Evolutionary conservation across 2,888 invertebrate genomes (phyloP).

Genomic region (Choreutis nemorana): DNA sequence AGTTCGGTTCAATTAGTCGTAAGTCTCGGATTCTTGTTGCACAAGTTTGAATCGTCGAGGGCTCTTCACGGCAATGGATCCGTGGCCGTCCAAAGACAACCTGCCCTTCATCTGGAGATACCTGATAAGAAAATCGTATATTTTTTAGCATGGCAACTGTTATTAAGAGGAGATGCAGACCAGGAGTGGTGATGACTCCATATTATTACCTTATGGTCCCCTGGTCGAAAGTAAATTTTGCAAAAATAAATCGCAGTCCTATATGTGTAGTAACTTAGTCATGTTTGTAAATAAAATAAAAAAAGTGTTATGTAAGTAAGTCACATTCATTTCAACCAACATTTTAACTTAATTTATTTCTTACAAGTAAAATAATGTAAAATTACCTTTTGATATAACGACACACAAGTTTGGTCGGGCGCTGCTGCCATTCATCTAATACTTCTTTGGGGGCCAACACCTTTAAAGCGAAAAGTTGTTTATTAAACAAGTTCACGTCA

Average conservation of each 20-base stretch:
- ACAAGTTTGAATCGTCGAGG: conserved; percentile 88
- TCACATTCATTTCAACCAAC: conserved; percentile 1
- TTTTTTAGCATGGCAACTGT: neutral
- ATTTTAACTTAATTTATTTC: conserved; percentile 14
- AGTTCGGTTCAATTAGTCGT: conserved; percentile 74
- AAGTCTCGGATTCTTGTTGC: conserved; percentile 90
- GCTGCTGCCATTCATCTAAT: conserved; percentile 87
- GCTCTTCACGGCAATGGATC: conserved; percentile 83
- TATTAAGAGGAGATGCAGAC: neutral
- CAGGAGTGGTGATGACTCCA: too few species aligned
- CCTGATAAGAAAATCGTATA: conserved; percentile 18
- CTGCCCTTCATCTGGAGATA: conserved; percentile 82
- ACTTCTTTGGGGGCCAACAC: conserved; percentile 88
- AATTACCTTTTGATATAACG: conserved; percentile 78
- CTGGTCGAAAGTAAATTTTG: neutral
- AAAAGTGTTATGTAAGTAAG: conserved; percentile 3
- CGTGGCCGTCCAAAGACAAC: conserved; percentile 75
- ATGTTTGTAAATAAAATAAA: conserved; percentile 3
- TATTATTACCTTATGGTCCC: too few species aligned
- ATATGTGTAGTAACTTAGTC: neutral
- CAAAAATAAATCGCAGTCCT: neutral
- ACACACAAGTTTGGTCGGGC: conserved; percentile 86
- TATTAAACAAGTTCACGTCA: neutral
- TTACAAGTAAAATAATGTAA: too few species aligned
- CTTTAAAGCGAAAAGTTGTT: conserved; percentile 46